Evolutionary conservation across 2,113 vertebrate genomes (phyloP).

Genomic region (Heloderma charlesbogerti): DNA sequence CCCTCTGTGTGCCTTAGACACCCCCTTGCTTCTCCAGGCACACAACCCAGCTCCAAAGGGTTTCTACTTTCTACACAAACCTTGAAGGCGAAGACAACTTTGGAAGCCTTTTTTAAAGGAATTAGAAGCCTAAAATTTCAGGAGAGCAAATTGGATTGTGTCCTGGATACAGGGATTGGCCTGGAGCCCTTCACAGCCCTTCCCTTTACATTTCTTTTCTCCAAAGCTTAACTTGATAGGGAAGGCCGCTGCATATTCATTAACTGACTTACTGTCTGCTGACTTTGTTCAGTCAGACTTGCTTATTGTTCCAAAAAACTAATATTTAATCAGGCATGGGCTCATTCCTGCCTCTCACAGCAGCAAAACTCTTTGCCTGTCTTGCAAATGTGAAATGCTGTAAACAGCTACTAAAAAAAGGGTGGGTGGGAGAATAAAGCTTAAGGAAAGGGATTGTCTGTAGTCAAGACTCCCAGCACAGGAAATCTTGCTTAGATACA

Average conservation of each 20-base stretch:
- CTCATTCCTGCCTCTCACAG: constrained; percentile 22
- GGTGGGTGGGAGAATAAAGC: not conserved
- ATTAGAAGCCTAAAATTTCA: not conserved
- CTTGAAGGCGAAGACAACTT: not conserved
- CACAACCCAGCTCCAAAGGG: not conserved
- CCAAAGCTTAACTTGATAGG: not conserved
- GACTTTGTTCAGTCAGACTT: constrained; percentile 26
- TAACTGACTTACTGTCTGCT: constrained; percentile 18
- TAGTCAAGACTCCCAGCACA: not conserved
- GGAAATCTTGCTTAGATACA: not conserved
- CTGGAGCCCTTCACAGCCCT: not conserved
- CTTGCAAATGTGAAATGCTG: constrained; percentile 44
- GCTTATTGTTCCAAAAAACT: constrained; percentile 21
- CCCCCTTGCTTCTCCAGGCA: not conserved
- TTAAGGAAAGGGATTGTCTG: not conserved
- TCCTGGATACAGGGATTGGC: not conserved
- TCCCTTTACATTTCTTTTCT: constrained; percentile 18
- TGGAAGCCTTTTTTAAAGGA: not conserved
- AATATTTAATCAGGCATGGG: constrained; percentile 55
- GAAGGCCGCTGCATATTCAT: not conserved
- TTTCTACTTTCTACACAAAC: not conserved
- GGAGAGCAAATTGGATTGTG: not conserved
- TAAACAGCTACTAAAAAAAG: constrained; percentile 14
- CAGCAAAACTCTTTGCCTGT: constrained; percentile 11
- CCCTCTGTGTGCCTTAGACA: not conserved